Conservation (phyloP, 2,113 vertebrate species). For the Syngnathus scovelli region DNA sequence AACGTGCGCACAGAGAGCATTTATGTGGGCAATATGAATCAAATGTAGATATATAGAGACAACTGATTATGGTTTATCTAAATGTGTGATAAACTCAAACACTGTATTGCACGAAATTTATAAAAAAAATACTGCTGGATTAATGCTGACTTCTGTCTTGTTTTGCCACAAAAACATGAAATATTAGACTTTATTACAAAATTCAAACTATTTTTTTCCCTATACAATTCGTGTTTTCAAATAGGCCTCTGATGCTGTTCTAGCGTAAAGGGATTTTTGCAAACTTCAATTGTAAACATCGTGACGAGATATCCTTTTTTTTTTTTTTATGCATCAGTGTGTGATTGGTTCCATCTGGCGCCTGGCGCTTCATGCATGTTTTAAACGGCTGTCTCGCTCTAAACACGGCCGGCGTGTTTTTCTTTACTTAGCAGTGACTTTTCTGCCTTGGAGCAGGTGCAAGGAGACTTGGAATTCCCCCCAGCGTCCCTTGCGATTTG, state of each 20-base stretch:
- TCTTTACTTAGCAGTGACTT: constrained; percentile 16
- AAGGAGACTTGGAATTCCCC: constrained; percentile 25
- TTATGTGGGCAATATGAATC: constrained; percentile 74
- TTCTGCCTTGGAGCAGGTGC: constrained; percentile 3
- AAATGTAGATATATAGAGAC: constrained; percentile 71
- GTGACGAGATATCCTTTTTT: too few species aligned
- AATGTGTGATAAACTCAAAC: constrained; percentile 76
- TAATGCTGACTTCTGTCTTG: constrained; percentile 59
- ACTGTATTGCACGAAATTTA: constrained; percentile 79
- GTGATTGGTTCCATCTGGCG: constrained; percentile 37
- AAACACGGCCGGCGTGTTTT: constrained; percentile 9
- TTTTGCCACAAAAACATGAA: constrained; percentile 3
- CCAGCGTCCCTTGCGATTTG: constrained; percentile 11
- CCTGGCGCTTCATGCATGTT: constrained; percentile 16
- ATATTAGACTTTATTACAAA: not conserved
- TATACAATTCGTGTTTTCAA: too few species aligned
- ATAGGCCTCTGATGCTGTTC: too few species aligned
- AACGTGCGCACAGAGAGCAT: constrained; percentile 71
- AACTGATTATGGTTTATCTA: constrained; percentile 74
- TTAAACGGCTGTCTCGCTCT: constrained; percentile 18
- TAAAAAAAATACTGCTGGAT: constrained; percentile 67
- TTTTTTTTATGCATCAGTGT: not conserved
- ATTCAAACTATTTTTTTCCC: too few species aligned
- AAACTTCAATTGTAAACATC: too few species aligned
- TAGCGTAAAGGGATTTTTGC: too few species aligned